Evolutionary conservation across 2,797 vertebrate species (phyloP), one percentile per base, ranked within the genome.

Genomic region (Notolabrus celidotus): DNA sequence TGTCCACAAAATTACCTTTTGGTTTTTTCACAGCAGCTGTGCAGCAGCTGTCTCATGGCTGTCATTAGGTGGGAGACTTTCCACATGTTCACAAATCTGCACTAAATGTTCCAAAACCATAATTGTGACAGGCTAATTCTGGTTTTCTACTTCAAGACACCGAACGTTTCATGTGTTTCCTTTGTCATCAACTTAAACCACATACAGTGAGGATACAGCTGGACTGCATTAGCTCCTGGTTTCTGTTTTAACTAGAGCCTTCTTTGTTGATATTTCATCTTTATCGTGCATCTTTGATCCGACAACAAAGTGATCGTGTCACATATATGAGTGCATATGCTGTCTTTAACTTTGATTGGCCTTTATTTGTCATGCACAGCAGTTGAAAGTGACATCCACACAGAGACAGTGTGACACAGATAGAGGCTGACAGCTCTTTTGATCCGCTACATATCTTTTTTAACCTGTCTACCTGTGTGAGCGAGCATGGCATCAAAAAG

Each of bases 381-480:
- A 58, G 27, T 50, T 81, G 53, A 81, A 76, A 76, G 75, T 52
- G 66, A 81, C 36, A 14, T 29, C 47, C 29, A 17, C 39, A 45
- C 53, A 22, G 34, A n/a, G 43, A 23, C 45, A 11, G 46, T 27
- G 4, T 82, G 72, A 63, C 72, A 71, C 17, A 56, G 73, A 88
- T 82, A 14, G 53, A 43, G 36, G 29, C 62, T 74, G 77, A 76
- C 78, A 46, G 71, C 5, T 66, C 67, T 56, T 83, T 66, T 86
- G 66, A 89, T 86, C 71, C 57, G 4, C 66, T 74, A 70, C 76
- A 64, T 75, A 39, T 77, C 69, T 75, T 63, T 83, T 77, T 80
- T 83, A 83, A 79, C 79, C 67, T 38, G 79, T 82, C 75, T 83
- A 56, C 85, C 74, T 78, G 80, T 73, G 71, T 47, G 68, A 87